A percentile compares a stretch with the other conserved stretches of the same genome.
These are phyloP conservation scores for Glaucomys volans DNA, from an alignment of 2,113 vertebrate genomes.

Conservation along the genomic window DNA sequence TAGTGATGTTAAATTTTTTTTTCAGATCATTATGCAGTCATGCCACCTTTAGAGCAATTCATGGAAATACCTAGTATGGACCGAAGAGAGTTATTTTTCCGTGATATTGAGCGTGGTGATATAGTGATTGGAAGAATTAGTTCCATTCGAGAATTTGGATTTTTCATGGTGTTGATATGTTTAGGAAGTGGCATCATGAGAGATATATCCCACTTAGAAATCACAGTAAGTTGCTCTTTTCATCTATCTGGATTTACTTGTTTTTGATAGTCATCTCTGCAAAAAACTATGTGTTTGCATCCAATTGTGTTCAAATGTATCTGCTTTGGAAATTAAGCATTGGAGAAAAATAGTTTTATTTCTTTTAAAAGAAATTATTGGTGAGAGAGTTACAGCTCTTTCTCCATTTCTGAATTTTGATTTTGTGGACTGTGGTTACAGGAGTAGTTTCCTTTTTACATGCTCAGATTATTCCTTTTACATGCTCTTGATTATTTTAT, in stretches of 20 bases:
- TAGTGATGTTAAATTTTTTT: neutral
- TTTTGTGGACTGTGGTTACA: neutral
- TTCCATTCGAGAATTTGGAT: slow-evolving; percentile 97
- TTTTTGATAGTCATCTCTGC: neutral
- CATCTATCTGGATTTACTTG: neutral
- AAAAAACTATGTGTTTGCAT: neutral
- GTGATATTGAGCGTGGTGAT: slow-evolving; percentile 95
- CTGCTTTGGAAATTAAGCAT: neutral
- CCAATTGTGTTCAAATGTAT: neutral
- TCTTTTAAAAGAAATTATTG: neutral
- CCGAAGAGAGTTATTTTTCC: slow-evolving; percentile 93
- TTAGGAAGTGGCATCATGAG: slow-evolving; percentile 92
- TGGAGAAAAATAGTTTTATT: neutral
- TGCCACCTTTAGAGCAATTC: slow-evolving; percentile 96
- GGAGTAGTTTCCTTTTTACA: neutral
- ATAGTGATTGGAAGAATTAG: slow-evolving; percentile 95
- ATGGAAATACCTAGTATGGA: slow-evolving; percentile 94
- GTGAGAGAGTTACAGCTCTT: neutral
- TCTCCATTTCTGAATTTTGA: neutral
- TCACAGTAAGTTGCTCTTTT: slow-evolving; percentile 90
- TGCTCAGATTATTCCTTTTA: neutral
- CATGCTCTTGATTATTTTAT: slow-evolving; percentile 8
- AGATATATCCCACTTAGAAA: slow-evolving; percentile 94
- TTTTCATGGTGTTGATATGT: slow-evolving; percentile 96
- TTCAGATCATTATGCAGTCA: slow-evolving; percentile 93